phyloP scores from a whole-genome alignment of 2,113 vertebrate genomes.

The Zapornia atra region DNA sequence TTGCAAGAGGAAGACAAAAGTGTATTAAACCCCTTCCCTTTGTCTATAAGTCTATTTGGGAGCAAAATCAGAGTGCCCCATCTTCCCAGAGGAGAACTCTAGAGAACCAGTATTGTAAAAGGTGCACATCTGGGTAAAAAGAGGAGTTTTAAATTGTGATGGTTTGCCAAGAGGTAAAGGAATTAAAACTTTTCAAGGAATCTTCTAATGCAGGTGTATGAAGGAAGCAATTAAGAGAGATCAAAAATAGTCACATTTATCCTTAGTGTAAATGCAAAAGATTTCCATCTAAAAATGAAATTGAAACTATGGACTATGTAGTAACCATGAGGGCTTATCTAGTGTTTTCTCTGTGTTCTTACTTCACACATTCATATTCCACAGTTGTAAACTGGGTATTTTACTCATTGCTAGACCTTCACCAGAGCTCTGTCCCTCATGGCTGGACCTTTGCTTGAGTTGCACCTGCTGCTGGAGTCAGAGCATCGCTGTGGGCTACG shows the following conservation, averaged over 20 bases:
- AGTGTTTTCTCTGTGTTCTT: neutral
- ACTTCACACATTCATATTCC: neutral
- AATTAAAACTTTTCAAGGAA: neutral
- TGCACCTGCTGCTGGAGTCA: neutral
- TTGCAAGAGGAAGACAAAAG: neutral
- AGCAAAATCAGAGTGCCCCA: neutral
- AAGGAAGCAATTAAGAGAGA: neutral
- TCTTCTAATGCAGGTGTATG: neutral
- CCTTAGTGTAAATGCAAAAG: neutral
- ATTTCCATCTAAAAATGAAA: neutral
- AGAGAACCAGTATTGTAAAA: neutral
- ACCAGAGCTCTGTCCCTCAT: neutral
- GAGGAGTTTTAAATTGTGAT: neutral
- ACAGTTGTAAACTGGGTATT: neutral
- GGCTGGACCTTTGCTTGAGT: neutral
- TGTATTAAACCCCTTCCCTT: neutral
- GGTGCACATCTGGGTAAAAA: neutral
- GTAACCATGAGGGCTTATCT: neutral
- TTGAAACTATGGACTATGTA: neutral
- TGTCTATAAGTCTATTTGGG: neutral
- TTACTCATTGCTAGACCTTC: neutral
- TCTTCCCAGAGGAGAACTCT: neutral
- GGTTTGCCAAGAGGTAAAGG: neutral
- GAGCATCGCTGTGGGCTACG: neutral
- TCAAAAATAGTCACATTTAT: neutral